phyloP scores from a whole-genome alignment of 2,797 vertebrate species.

The Oceanodroma leucorhoa region DNA sequence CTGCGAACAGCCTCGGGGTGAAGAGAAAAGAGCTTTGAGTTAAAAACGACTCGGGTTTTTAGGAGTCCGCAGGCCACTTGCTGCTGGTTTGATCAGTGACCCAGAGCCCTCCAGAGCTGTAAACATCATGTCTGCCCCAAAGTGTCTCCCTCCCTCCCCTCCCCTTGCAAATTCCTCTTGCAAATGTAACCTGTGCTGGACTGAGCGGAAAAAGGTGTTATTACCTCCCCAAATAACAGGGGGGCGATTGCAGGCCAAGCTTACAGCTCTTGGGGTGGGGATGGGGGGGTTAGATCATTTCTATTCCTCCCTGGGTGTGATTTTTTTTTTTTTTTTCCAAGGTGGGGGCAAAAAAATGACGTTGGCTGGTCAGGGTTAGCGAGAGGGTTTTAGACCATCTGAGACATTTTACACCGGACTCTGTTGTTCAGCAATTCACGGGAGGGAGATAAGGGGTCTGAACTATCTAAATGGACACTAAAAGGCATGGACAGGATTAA shows the following conservation, averaged over 20 bases:
- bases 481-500: conserved; percentile 21
- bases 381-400: not conserved
- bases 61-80: conserved; percentile 2
- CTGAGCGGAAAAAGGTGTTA: not conserved
- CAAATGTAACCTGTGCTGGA: not conserved
- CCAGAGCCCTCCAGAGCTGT: conserved; percentile 37
- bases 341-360: not conserved
- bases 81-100: conserved; percentile 49
- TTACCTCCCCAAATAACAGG: not conserved
- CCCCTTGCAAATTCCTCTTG: conserved; percentile 28
- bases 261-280: not conserved
- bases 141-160: not conserved
- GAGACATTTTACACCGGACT: not conserved
- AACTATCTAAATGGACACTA: conserved; percentile 28
- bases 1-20: not conserved
- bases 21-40: not conserved
- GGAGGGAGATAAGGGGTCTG: not conserved
- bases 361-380: not conserved
- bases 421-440: not conserved
- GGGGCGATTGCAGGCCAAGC: not conserved
- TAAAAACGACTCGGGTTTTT: not conserved
- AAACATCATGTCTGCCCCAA: conserved; percentile 40
- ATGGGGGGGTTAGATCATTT: not conserved
- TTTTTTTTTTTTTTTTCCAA: not conserved
- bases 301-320: not conserved